A percentile compares a stretch with the other conserved stretches of the same genome.
These are phyloP conservation scores for Trachymyrmex cornetzi DNA, from an alignment of 1,140 invertebrate species.

Conservation along the genomic window DNA sequence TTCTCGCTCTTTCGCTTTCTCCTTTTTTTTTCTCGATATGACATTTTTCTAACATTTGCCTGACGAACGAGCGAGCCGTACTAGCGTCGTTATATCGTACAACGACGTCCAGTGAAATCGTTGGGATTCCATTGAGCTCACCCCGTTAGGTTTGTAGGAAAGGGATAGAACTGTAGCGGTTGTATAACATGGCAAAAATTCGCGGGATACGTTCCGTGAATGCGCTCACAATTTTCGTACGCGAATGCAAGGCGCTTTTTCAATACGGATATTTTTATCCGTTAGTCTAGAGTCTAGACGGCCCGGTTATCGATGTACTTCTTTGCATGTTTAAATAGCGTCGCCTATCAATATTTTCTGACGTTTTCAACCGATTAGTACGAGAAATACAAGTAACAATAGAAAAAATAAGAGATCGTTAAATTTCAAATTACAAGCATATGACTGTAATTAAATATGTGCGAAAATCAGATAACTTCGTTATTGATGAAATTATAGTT, in stretches of 20 bases:
- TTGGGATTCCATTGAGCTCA: conserved; percentile 48
- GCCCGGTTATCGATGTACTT: neutral
- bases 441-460: neutral
- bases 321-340: conserved; percentile 11
- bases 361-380: neutral
- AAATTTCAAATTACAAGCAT: neutral
- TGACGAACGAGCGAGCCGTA: neutral
- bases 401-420: neutral
- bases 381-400: neutral
- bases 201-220: conserved; percentile 34
- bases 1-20: neutral
- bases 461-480: neutral
- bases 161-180: conserved; percentile 43
- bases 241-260: neutral
- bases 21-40: neutral
- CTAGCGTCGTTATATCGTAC: conserved; percentile 42
- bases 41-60: conserved; percentile 50
- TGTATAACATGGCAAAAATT: conserved; percentile 51
- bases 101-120: conserved; percentile 51
- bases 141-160: conserved; percentile 14
- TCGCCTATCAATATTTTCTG: neutral
- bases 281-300: neutral
- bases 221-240: conserved; percentile 40
- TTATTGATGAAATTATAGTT: neutral
- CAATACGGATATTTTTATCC: neutral